Evolutionary conservation across 2,888 invertebrate species (phyloP).

Genomic region (Strigamia crassipes): DNA sequence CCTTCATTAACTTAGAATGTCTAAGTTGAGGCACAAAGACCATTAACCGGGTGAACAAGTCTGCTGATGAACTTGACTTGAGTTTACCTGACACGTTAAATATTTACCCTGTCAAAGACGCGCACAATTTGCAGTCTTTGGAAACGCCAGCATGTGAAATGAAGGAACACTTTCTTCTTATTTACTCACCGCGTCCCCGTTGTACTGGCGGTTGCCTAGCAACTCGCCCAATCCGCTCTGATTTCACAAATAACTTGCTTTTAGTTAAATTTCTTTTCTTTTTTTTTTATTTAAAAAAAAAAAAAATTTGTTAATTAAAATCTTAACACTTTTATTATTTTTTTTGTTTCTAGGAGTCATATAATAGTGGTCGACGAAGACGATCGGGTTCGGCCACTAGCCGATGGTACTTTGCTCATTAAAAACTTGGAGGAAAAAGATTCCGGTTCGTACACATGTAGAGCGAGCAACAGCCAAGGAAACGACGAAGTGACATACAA

Average conservation of each 20-base stretch:
- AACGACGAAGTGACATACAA: conserved; percentile 15
- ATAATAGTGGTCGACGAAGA: neutral
- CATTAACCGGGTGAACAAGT: conserved; percentile 28
- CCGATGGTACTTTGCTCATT: conserved; percentile 47
- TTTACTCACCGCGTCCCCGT: neutral
- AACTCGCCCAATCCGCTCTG: neutral
- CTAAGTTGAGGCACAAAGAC: conserved; percentile 27
- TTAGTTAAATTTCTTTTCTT: neutral
- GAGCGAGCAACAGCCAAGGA: conserved; percentile 48
- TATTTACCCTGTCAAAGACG: conserved; percentile 40
- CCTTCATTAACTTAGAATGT: conserved; percentile 12
- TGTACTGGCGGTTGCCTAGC: neutral
- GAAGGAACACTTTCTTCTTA: conserved; percentile 17
- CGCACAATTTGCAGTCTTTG: conserved; percentile 28
- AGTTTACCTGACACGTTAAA: conserved; percentile 24
- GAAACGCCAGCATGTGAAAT: conserved; percentile 7
- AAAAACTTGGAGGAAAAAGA: conserved; percentile 44
- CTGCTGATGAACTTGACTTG: conserved; percentile 39
- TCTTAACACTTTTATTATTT: neutral
- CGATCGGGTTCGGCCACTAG: conserved; percentile 14
- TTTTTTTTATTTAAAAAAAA: too few relatives aligned
- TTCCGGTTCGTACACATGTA: conserved; percentile 48
- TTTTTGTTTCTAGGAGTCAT: neutral
- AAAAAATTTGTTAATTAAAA: too few relatives aligned
- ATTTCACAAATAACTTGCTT: neutral